phyloP scores from a whole-genome alignment of 2,113 vertebrate species.

The Thomomys bottae region DNA sequence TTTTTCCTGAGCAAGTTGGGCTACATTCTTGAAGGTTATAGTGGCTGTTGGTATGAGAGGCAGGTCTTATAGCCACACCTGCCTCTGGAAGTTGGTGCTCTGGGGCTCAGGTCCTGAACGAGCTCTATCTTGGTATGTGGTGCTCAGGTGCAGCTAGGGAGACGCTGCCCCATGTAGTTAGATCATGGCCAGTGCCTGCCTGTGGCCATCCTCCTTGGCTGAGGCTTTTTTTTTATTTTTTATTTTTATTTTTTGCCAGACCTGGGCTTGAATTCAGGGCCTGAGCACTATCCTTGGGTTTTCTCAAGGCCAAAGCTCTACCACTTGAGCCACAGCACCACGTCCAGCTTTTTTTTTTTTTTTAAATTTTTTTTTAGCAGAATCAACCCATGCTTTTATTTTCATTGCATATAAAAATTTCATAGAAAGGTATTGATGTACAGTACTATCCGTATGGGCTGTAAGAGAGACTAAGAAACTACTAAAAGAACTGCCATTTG shows the following conservation, averaged over 20 bases:
- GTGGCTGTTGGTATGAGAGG: conserved; percentile 63
- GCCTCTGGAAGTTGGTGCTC: not conserved
- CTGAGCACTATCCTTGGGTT: too few species aligned
- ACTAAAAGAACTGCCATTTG: conserved; percentile 92
- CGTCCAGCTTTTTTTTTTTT: too few species aligned
- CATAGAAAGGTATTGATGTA: conserved; percentile 98
- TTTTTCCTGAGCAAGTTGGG: conserved; percentile 76
- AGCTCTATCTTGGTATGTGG: too few species aligned
- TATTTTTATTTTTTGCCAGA: too few species aligned
- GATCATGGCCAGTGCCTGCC: not conserved
- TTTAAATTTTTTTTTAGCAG: too few species aligned
- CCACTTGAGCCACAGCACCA: too few species aligned
- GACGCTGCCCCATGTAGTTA: not conserved
- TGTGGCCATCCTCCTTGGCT: not conserved
- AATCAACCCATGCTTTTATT: conserved; percentile 99
- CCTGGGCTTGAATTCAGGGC: too few species aligned
- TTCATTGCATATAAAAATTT: conserved; percentile 99
- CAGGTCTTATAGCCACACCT: not conserved
- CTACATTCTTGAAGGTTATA: conserved; percentile 80
- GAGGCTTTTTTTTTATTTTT: too few species aligned
- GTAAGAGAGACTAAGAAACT: conserved; percentile 97
- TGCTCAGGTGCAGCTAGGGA: not conserved
- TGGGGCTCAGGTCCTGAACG: not conserved
- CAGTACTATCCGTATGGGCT: conserved; percentile 99
- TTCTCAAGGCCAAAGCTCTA: too few species aligned